Evolutionary conservation across 1,140 invertebrate genomes (phyloP), one percentile per base, ranked within the genome.

Genomic region (Plectrocnemia conspersa): DNA sequence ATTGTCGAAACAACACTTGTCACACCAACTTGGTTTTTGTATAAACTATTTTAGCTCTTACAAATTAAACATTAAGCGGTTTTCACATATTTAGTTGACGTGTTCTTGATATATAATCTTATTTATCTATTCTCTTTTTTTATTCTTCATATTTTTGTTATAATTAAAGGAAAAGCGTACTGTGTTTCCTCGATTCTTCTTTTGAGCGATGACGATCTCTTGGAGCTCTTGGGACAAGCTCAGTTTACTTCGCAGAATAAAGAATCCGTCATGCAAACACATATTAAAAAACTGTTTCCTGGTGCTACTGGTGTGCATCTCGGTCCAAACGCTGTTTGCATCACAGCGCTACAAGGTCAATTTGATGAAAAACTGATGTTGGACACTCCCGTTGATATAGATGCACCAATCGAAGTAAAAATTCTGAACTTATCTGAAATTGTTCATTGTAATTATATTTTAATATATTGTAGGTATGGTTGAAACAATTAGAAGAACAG

Each of bases 171-270:
- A 94, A 63, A 99, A 98, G 73, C 78, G 97, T 53, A 84, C 86
- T 0, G 79, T 84, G 24, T 99, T 99, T 77, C 93, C 97, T 2
- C 78, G 96, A 63, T 89, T 98, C 63, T 97, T 97, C 66, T 98
- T 98, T 79, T 98, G 58, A 93, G 93, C 61, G 95, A 98, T 67
- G 95, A 98, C 66, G 95, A 98, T 76, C 75, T 98, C 27, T 71
- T 98, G 22, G 93, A 98, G 75, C 82, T 98, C 45, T 75, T 96
- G 0, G 92, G 92, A 0, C 91, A 94, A 71, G 86, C 88, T 0
- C 65, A 71, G 1, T 65, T 67, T 3, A 71, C 69, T 6, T 66
- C 70, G 2, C 65, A 66, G 15, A 91, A 87, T 0, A 91, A 91
- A 64, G 86, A 86, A 42, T 81, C 82, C 45, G 86, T 97, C 0